Percentiles rank a stretch among this genome's conserved stretches.
These are phyloP conservation scores for Oligia strigilis DNA, from an alignment of 2,888 invertebrate genomes.

Conservation along the genomic window DNA sequence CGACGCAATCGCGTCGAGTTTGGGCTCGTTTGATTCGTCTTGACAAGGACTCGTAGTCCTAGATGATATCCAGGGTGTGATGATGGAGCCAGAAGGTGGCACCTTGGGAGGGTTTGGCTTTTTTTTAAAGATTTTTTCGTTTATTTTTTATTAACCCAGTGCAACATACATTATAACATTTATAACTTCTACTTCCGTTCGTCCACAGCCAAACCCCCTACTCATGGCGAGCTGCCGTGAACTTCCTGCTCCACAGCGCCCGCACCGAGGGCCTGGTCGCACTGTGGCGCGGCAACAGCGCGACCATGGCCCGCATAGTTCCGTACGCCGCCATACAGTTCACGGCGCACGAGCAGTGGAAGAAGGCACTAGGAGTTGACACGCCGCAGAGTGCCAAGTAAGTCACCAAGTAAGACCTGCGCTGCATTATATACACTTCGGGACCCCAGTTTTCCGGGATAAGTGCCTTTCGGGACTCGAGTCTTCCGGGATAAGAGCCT, in stretches of 20 bases:
- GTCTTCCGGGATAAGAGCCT: too few relatives aligned
- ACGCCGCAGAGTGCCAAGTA: constrained; percentile 82
- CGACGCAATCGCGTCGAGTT: background rate
- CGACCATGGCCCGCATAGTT: constrained; percentile 98
- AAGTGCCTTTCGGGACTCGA: too few relatives aligned
- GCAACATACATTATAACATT: background rate
- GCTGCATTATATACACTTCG: too few relatives aligned
- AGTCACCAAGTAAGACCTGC: constrained; percentile 56
- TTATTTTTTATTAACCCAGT: background rate
- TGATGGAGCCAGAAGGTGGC: background rate
- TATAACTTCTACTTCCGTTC: background rate
- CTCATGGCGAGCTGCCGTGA: constrained; percentile 93
- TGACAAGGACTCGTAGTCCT: background rate
- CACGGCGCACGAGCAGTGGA: constrained; percentile 99
- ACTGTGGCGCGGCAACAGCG: constrained; percentile 99
- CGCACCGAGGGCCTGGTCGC: constrained; percentile 95
- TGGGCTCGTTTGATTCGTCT: background rate
- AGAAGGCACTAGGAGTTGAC: constrained; percentile 94
- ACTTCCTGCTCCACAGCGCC: constrained; percentile 93
- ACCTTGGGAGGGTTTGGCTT: background rate
- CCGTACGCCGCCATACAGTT: constrained; percentile 99
- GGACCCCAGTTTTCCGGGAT: too few relatives aligned
- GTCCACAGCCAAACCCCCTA: constrained; percentile 92
- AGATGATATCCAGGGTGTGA: background rate
- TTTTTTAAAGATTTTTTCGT: background rate